A percentile compares a stretch with the other conserved stretches of the same genome.
Conservation (phyloP, 2,797 vertebrate species). For the Bradypodion pumilum region DNA sequence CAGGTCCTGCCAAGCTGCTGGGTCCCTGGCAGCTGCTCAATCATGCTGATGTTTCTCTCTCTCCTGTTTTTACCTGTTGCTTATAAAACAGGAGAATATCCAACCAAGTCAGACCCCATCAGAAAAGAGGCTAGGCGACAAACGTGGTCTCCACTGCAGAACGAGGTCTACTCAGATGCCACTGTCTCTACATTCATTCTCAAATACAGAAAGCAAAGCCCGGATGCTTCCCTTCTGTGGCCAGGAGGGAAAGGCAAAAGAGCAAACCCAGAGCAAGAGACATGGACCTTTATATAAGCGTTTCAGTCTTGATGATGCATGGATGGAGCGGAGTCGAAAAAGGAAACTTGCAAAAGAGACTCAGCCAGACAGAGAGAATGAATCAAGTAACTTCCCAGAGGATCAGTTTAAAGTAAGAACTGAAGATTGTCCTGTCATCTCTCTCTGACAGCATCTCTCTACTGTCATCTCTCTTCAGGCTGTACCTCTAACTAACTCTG, state of each 20-base stretch:
- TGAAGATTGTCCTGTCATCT: accelerated
- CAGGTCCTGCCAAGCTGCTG: neutral
- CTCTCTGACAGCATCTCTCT: slow-evolving; percentile 47
- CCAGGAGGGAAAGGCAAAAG: slow-evolving; percentile 55
- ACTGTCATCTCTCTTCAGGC: slow-evolving; percentile 29
- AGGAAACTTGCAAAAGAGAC: slow-evolving; percentile 74
- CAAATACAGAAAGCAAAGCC: slow-evolving; percentile 56
- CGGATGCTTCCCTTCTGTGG: slow-evolving; percentile 55
- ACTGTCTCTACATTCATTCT: slow-evolving; percentile 49
- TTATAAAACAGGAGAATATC: slow-evolving; percentile 67
- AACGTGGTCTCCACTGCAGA: slow-evolving; percentile 58
- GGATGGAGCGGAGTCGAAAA: slow-evolving; percentile 84
- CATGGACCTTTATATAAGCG: slow-evolving; percentile 54
- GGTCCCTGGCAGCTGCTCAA: neutral
- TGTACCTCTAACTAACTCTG: slow-evolving; percentile 38
- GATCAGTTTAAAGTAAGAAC: slow-evolving; percentile 83
- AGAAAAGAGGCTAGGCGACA: slow-evolving; percentile 69
- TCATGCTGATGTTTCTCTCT: neutral
- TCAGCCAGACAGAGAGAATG: slow-evolving; percentile 64
- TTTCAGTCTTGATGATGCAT: slow-evolving; percentile 84
- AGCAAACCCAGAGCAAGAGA: slow-evolving; percentile 45
- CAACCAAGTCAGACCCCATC: slow-evolving; percentile 60
- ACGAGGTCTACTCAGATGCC: slow-evolving; percentile 55
- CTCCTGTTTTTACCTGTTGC: slow-evolving; percentile 69
- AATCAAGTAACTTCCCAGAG: slow-evolving; percentile 53